phyloP scores from a whole-genome alignment of 2,888 invertebrate species.

The Harpagoxenus sublaevis region DNA sequence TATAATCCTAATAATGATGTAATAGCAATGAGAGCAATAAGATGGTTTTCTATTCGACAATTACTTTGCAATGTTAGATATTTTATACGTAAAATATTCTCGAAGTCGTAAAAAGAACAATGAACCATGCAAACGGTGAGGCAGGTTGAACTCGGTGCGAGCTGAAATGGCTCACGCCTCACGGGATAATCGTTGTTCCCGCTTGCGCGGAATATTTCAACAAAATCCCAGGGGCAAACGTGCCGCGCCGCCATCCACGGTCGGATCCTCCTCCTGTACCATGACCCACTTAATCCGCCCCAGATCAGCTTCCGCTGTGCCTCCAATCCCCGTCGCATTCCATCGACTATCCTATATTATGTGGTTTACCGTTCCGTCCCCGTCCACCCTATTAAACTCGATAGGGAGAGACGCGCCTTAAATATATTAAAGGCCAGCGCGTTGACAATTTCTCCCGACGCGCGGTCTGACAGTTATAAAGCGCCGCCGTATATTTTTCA shows the following conservation, averaged over 20 bases:
- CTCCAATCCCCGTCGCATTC: constrained; percentile 54
- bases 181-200: neutral
- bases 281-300: constrained; percentile 74
- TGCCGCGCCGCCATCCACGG: constrained; percentile 13
- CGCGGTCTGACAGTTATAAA: neutral
- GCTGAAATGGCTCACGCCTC: neutral
- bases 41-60: neutral
- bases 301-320: constrained; percentile 68
- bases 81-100: neutral
- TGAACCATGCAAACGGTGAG: neutral
- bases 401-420: constrained; percentile 29
- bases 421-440: constrained; percentile 34
- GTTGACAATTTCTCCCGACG: constrained; percentile 23
- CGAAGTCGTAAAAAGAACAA: neutral
- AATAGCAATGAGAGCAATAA: neutral
- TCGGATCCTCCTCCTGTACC: constrained; percentile 41
- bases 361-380: constrained; percentile 38
- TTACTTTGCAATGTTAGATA: neutral
- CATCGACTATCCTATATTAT: constrained; percentile 54
- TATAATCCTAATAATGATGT: neutral
- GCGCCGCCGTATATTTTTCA: neutral
- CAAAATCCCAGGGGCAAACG: constrained; percentile 47
- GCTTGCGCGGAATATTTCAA: constrained; percentile 47
- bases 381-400: constrained; percentile 44
- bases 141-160: neutral